Percentiles rank a stretch among this genome's conserved stretches.
Evolutionary conservation across 2,797 vertebrate species (phyloP).

Genomic region (Columba guinea): DNA sequence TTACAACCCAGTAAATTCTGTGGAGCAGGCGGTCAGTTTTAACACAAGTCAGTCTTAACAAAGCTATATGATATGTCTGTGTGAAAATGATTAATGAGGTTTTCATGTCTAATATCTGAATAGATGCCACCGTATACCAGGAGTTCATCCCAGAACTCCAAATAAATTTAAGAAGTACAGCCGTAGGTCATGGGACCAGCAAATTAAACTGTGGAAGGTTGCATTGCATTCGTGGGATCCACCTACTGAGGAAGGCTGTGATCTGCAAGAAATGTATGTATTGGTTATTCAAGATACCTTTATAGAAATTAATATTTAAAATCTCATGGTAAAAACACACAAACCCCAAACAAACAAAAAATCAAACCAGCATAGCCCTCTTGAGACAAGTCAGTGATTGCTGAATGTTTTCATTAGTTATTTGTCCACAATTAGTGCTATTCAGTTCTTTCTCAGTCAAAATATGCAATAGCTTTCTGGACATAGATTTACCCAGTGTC

Average conservation of each 20-base stretch:
- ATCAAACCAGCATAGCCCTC: neutral
- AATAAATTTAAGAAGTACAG: conserved; percentile 99
- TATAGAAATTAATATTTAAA: neutral
- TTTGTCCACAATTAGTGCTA: neutral
- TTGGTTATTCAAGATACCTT: neutral
- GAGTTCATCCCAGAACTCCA: conserved; percentile 93
- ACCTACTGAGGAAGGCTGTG: conserved; percentile 79
- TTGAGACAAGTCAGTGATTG: neutral
- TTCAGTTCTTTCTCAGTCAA: neutral
- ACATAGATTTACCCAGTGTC: neutral
- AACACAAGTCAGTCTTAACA: neutral
- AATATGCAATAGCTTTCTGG: neutral
- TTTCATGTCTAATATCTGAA: neutral
- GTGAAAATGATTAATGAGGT: neutral
- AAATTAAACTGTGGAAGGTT: conserved; percentile 97
- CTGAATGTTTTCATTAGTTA: neutral
- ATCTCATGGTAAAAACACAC: neutral
- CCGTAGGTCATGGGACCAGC: conserved; percentile 97
- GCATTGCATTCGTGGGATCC: conserved; percentile 96
- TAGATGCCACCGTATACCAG: conserved; percentile 88
- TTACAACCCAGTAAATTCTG: neutral
- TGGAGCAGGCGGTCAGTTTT: neutral
- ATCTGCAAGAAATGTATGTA: conserved; percentile 83
- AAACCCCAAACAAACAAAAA: neutral
- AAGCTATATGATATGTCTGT: neutral